phyloP scores from a whole-genome alignment of 2,797 vertebrate species.

The Botia almorhae region DNA sequence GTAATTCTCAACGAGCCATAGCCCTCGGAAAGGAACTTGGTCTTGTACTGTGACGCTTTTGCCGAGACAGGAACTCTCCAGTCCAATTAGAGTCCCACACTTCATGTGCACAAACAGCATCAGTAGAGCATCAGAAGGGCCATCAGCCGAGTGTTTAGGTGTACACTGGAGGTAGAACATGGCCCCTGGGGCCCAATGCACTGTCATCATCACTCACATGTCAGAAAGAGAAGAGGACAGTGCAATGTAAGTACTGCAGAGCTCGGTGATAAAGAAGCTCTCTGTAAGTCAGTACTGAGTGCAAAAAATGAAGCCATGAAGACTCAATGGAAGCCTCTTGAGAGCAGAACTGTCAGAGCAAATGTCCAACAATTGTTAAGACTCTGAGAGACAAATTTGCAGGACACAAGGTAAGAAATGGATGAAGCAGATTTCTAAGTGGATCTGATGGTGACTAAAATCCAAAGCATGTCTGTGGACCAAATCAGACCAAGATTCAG shows the following conservation, averaged over 20 bases:
- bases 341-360: conserved; percentile 32
- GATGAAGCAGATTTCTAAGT: too few species aligned
- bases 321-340: conserved; percentile 27
- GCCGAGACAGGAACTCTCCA: conserved; percentile 59
- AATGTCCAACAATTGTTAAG: conserved; percentile 46
- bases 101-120: neutral
- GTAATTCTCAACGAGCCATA: conserved; percentile 67
- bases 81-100: conserved; percentile 70
- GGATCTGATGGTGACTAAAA: too few species aligned
- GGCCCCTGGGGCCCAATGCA: conserved; percentile 4
- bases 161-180: neutral
- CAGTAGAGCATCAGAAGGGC: conserved; percentile 28
- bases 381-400: neutral
- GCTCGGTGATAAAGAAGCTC: neutral
- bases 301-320: neutral
- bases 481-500: too few species aligned
- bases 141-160: conserved; percentile 58
- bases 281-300: neutral
- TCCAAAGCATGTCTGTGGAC: too few species aligned
- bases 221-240: conserved; percentile 6
- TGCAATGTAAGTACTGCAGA: conserved; percentile 1
- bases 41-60: conserved; percentile 53
- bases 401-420: too few species aligned
- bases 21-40: conserved; percentile 40
- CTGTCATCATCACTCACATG: conserved; percentile 12